Evolutionary conservation across 2,113 vertebrate genomes (phyloP).

Genomic region (Notothenia coriiceps): DNA sequence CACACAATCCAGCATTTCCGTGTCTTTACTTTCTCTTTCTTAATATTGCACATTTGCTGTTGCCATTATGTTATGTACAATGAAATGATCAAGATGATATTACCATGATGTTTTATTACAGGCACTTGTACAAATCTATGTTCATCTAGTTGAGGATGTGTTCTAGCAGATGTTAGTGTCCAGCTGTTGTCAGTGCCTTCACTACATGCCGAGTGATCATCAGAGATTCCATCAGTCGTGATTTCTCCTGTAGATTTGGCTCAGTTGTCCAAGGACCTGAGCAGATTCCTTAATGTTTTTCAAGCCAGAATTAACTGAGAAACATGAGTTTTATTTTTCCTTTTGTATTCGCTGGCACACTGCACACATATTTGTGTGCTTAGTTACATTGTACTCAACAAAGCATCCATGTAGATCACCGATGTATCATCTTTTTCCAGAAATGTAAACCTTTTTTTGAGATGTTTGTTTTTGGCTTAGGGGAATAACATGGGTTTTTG

Average conservation of each 20-base stretch:
- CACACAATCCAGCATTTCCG: slow-evolving; percentile 32
- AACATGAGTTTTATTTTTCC: not conserved
- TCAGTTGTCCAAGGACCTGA: slow-evolving; percentile 33
- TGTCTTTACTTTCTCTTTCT: slow-evolving; percentile 40
- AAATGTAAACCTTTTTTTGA: slow-evolving; percentile 11
- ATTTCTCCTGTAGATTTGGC: slow-evolving; percentile 35
- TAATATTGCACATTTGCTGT: slow-evolving; percentile 64
- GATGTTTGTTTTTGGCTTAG: slow-evolving; percentile 27
- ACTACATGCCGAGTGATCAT: slow-evolving; percentile 60
- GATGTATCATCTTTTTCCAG: slow-evolving; percentile 21
- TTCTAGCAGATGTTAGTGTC: slow-evolving; percentile 44
- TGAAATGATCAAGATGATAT: slow-evolving; percentile 47
- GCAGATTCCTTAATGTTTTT: slow-evolving; percentile 58
- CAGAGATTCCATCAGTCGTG: slow-evolving; percentile 42
- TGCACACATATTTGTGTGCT: slow-evolving; percentile 33
- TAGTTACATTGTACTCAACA: slow-evolving; percentile 15
- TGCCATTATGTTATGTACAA: slow-evolving; percentile 59
- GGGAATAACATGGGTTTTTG: slow-evolving; percentile 16
- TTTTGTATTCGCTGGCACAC: slow-evolving; percentile 19
- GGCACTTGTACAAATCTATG: slow-evolving; percentile 38
- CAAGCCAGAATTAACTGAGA: slow-evolving; percentile 33
- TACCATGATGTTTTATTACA: slow-evolving; percentile 37
- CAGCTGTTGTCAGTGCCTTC: slow-evolving; percentile 79
- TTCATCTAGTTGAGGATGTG: slow-evolving; percentile 44
- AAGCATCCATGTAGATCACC: slow-evolving; percentile 34